Conservation (phyloP, 2,113 vertebrate genomes). For the Hirundichthys speculiger region DNA sequence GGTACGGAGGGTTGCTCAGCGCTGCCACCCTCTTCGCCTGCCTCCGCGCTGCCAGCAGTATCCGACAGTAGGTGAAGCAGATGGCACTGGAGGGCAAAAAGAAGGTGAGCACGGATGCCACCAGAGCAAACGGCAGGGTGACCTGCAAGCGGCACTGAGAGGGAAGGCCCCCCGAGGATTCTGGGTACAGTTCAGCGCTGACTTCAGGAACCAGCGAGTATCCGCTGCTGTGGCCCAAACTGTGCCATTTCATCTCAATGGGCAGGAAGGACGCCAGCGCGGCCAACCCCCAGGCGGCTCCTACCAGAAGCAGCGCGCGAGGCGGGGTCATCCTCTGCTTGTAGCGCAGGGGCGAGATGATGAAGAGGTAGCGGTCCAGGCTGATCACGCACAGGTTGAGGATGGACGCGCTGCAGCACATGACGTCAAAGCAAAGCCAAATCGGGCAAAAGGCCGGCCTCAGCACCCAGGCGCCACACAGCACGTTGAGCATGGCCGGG, state of each 20-base stretch:
- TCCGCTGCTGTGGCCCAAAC: conserved; percentile 76
- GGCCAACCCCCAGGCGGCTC: conserved; percentile 90
- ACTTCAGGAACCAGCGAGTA: neutral
- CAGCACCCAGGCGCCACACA: conserved; percentile 93
- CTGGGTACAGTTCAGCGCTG: conserved; percentile 53
- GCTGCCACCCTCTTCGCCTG: conserved; percentile 92
- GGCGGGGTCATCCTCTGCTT: conserved; percentile 93
- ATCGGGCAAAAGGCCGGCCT: conserved; percentile 87
- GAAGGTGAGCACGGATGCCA: conserved; percentile 94
- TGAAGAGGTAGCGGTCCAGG: conserved; percentile 95
- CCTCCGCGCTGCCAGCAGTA: conserved; percentile 89
- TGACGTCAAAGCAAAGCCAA: conserved; percentile 95
- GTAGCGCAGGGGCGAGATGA: conserved; percentile 94
- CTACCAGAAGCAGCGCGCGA: conserved; percentile 87
- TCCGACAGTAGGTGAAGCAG: conserved; percentile 96
- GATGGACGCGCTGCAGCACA: conserved; percentile 99
- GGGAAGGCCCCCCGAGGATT: conserved; percentile 62
- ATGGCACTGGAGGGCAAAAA: conserved; percentile 93
- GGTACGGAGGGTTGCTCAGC: conserved; percentile 81
- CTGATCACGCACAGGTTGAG: conserved; percentile 97
- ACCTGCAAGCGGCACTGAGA: conserved; percentile 89
- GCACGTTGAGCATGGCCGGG: conserved; percentile 93
- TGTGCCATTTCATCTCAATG: conserved; percentile 95
- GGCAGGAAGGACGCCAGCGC: conserved; percentile 93
- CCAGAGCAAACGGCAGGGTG: conserved; percentile 91